Percentiles rank a stretch among this genome's conserved stretches.
phyloP scores from a whole-genome alignment of 2,113 vertebrate genomes.

The Colaptes auratus region DNA sequence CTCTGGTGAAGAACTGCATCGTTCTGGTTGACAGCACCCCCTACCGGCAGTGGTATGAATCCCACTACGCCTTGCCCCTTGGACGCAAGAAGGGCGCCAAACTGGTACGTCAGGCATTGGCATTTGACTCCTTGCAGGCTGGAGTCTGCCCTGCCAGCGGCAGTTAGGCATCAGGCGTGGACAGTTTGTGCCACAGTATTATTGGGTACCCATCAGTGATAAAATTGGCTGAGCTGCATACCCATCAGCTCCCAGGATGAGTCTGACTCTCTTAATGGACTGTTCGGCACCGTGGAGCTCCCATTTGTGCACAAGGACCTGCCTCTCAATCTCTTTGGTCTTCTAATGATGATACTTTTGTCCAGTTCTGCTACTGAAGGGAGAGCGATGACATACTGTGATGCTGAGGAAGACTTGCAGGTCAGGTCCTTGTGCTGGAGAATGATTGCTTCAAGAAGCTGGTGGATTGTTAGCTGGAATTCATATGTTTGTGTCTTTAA shows the following conservation, averaged over 20 bases:
- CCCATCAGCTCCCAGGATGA: neutral
- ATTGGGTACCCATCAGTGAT: neutral
- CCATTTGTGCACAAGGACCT: neutral
- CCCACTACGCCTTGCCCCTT: conserved; percentile 92
- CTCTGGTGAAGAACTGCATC: conserved; percentile 98
- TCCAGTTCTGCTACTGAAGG: conserved; percentile 96
- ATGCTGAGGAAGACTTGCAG: conserved; percentile 83
- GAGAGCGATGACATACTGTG: conserved; percentile 75
- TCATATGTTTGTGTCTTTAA: neutral
- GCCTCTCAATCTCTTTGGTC: conserved; percentile 16
- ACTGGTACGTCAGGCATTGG: conserved; percentile 77
- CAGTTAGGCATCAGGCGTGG: rapidly evolving
- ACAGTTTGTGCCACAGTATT: neutral
- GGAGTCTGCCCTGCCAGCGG: neutral
- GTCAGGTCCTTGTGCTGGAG: neutral
- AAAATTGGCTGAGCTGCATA: rapidly evolving
- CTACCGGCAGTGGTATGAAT: conserved; percentile 97
- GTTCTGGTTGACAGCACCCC: conserved; percentile 93
- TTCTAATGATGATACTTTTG: conserved; percentile 87
- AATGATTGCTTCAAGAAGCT: neutral
- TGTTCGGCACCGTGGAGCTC: neutral
- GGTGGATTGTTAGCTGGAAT: neutral
- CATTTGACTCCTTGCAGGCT: neutral
- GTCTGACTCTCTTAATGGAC: neutral
- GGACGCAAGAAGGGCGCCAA: conserved; percentile 99